Evolutionary conservation across 2,113 vertebrate species (phyloP).

Genomic region (Chaenocephalus aceratus): DNA sequence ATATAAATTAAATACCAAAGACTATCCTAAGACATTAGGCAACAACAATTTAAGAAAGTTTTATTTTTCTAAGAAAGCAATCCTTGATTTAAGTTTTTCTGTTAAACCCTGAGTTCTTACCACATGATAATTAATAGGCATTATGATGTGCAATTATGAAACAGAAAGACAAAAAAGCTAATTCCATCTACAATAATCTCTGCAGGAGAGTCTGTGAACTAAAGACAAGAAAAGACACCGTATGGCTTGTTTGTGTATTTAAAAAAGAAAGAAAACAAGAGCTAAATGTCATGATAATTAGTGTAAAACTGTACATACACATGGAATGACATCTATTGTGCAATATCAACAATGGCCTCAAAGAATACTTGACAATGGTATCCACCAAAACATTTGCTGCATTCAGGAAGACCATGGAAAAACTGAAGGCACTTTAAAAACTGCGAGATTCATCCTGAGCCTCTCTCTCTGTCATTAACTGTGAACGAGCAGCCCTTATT

Average conservation of each 20-base stretch:
- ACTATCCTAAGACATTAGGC: constrained; percentile 40
- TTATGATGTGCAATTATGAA: constrained; percentile 57
- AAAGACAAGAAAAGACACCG: constrained; percentile 31
- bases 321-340: constrained; percentile 70
- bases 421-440: constrained; percentile 74
- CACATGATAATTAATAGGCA: constrained; percentile 32
- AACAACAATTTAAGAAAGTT: constrained; percentile 50
- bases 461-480: constrained; percentile 15
- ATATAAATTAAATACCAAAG: constrained; percentile 35
- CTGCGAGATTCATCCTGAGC: constrained; percentile 14
- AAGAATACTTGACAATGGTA: constrained; percentile 26
- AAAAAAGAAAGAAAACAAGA: constrained; percentile 14
- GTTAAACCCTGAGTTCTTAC: constrained; percentile 80
- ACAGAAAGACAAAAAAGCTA: constrained; percentile 21
- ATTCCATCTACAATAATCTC: neutral
- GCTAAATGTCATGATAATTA: constrained; percentile 34
- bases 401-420: constrained; percentile 33
- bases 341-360: constrained; percentile 49
- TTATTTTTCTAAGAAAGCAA: constrained; percentile 58
- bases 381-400: constrained; percentile 21
- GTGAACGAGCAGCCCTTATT: constrained; percentile 64
- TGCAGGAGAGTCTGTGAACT: neutral
- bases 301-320: constrained; percentile 55
- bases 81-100: constrained; percentile 41
- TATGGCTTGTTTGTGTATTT: constrained; percentile 64